phyloP scores from a whole-genome alignment of 2,888 invertebrate species.

The Panorpa germanica region DNA sequence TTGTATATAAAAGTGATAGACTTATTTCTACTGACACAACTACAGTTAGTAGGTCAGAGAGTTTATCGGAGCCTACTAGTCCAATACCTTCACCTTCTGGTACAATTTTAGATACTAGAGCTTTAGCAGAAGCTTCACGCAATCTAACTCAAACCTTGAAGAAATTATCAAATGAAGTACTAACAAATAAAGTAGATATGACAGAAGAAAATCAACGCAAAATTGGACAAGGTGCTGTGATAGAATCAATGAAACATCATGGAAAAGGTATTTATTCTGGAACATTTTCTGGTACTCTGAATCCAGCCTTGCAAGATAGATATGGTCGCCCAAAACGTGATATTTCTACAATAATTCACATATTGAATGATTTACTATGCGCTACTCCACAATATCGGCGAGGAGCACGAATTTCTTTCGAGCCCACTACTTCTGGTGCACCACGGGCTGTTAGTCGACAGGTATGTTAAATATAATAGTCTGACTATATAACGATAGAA shows the following conservation, averaged over 20 bases:
- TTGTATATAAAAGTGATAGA: no score
- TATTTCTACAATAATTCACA: slow-evolving; percentile 89
- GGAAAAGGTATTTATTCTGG: slow-evolving; percentile 92
- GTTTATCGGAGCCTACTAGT: background rate
- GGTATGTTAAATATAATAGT: slow-evolving; percentile 10
- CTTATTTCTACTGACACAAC: no score
- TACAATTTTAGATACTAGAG: slow-evolving; percentile 35
- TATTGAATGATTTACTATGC: slow-evolving; percentile 82
- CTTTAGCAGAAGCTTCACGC: slow-evolving; percentile 75
- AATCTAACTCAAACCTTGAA: slow-evolving; percentile 82
- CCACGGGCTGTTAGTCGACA: no score
- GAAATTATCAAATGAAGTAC: slow-evolving; percentile 75
- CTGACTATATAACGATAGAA: background rate
- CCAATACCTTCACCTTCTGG: background rate
- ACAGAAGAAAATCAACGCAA: slow-evolving; percentile 29
- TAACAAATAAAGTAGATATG: slow-evolving; percentile 41
- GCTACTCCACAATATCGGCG: slow-evolving; percentile 51
- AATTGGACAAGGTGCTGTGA: slow-evolving; percentile 53
- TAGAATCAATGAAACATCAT: slow-evolving; percentile 83
- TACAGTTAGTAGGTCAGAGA: no score
- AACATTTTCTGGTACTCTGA: slow-evolving; percentile 87
- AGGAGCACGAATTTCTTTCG: slow-evolving; percentile 31
- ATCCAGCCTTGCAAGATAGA: slow-evolving; percentile 82
- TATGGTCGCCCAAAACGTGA: slow-evolving; percentile 83
- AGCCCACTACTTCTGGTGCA: slow-evolving; percentile 19